Evolutionary conservation across 2,888 invertebrate genomes (phyloP), one percentile per base, ranked within the genome.

Genomic region (Drosophila ustulata): DNA sequence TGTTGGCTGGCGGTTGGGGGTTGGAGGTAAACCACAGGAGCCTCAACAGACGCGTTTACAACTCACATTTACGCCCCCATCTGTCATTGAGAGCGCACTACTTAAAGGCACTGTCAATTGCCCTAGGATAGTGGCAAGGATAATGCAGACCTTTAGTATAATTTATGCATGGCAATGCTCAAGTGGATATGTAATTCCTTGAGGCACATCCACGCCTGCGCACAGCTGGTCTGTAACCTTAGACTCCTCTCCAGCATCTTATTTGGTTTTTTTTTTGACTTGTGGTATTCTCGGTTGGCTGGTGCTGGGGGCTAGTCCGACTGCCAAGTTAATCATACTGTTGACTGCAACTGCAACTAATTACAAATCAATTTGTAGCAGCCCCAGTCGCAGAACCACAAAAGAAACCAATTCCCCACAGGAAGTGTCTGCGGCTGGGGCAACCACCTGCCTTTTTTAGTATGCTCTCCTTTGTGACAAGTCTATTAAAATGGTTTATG

Each of bases 321-420:
- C 56, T 71, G 71, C 65, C 65, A 64, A 72, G 71, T 73, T 79
- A 84, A 89, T 89, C 82, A 82, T 73, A 75, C 64, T 78, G 89
- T 83, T 80, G 84, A 80, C 85, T 82, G 82, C 82, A 74, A 81
- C 89, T 89, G 88, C 78, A 89, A 83, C 90, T 91, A 91, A 91
- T 91, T 90, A 90, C 83, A 89, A 91, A 90, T 91, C 90, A 91
- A 91, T 91, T 91, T 86, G 90, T 89, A 55, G 25, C 79, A 83
- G 89, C 84, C 77, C 80, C 76, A 56, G 57, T 11, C 26, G 72
- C 71, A 56, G 50, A 11, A 23, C 28, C 52, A 66, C 39, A 66
- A 52, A 53, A 25, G 58, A 46, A 49, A 13, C 9, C 49, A 80
- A 80, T 77, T 82, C 80, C 83, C 83, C 64, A 77, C 80, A 80